Evolutionary conservation across 2,888 invertebrate species (phyloP), one percentile per base, ranked within the genome.

Genomic region (Caenorhabditis wallacei): DNA sequence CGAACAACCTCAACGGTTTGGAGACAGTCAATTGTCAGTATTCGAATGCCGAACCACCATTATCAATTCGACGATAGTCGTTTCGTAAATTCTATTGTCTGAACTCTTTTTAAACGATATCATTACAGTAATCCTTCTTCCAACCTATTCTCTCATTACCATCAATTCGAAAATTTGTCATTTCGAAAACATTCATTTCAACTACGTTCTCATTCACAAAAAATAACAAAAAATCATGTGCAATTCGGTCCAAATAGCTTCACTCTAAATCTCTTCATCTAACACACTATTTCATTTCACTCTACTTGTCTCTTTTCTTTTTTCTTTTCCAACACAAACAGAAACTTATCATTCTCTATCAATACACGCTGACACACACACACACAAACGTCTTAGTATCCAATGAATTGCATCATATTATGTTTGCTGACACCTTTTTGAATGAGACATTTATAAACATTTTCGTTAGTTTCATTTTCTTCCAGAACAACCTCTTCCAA

Each of bases 331-430:
- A 64, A 64, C 64, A 64, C 64, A 64, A 64, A 64, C 64, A 64
- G 30, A 51, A 51, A 51, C 11, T 64, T 64, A 64, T 64, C 64
- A 64, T 35, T 64, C 35, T 11, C 43, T 43, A 43, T 43, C 59
- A 61, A 61, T n/a, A 43, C 43, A 59, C 59, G 59, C 40, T 59
- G 61, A 64, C 64, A 64, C 48, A 64, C 48, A 43, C 20, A 61
- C 30, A 26, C 54, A 26, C 64, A 53, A 7, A 56, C 69, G 18
- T 56, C 69, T 56, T 40, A 56, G 35, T 48, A 35, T 13, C 53
- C 59, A 68, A 69, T 53, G 48, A 76, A 76, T 76, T 76, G 76
- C 76, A 69, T 76, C 76, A 76, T 69, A 76, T 76, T 69, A 69
- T 76, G 76, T 69, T 57, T 69, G 69, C 69, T 54, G 54, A 69